Evolutionary conservation across 2,113 vertebrate genomes (phyloP), one percentile per base, ranked within the genome.

Genomic region (Nibea coibor): DNA sequence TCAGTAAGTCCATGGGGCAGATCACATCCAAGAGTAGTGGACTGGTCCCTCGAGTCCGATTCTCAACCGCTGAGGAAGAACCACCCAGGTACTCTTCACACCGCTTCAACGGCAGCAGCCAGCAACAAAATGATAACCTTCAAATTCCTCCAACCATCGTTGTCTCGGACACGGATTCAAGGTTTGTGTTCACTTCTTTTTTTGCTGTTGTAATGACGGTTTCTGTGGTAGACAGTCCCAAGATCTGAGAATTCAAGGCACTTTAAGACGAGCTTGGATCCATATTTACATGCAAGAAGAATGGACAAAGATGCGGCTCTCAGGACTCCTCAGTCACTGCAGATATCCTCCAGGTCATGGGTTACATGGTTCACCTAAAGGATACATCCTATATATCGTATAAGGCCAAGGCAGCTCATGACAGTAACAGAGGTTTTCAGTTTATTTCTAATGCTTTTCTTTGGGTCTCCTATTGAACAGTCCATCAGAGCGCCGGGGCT

Each of bases 1-100:
- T 8, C 35, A 39, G 35, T 39, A 39, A 9, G 14, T 61, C 9
- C 9, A 94, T 94, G 94, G 93, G 93, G 61, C 91, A 92, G 43
- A 22, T 68, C 1, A 24, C 31, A 12, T 92, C 91, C 24, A 93
- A 81, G 75, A 48, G 6, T 4, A 65, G 15, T 0, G 20, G 3
- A 24, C 15, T n/a, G 2, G 75, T 22, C 16, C 68, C 80, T 3
- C 51, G 17, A 24, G 81, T 82, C 14, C 78, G 24, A 20, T 87
- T 90, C 71, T 87, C 88, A 6, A 11, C 11, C 35, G 66, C 43
- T 22, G 83, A 91, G 10, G 89, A 93, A 17, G 88, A 64, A 8
- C 79, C 85, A 1, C 72, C 87, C 20, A 80, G 51, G 2, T 89
- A 90, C 76, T 73, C 80, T 2, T 56, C 84, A 20, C 73, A 76